Evolutionary conservation across 2,888 invertebrate genomes (phyloP).

Genomic region (Schizotus pectinicornis): DNA sequence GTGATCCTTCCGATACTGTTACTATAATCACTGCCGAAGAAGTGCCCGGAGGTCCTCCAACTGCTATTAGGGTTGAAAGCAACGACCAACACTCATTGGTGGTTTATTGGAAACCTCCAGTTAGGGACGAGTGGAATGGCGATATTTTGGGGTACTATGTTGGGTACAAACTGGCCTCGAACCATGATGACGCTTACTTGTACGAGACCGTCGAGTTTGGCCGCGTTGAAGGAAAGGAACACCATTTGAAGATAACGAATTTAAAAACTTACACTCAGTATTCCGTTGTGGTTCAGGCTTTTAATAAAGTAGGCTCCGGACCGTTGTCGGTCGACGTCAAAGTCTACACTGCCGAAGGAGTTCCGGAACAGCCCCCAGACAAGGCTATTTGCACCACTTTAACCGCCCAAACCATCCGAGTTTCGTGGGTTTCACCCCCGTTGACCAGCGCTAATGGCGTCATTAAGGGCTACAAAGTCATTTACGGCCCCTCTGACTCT

Average conservation of each 20-base stretch:
- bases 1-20: conserved; percentile 90
- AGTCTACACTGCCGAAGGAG: conserved; percentile 94
- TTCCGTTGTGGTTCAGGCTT: conserved; percentile 93
- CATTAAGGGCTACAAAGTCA: conserved; percentile 94
- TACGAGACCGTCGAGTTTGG: conserved; percentile 92
- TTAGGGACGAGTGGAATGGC: conserved; percentile 90
- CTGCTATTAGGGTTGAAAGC: conserved; percentile 83
- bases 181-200: conserved; percentile 84
- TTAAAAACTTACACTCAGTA: conserved; percentile 90
- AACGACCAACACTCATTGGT: conserved; percentile 85
- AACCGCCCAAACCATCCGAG: conserved; percentile 92
- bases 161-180: conserved; percentile 79
- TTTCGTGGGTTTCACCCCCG: conserved; percentile 94
- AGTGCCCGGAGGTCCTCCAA: conserved; percentile 75
- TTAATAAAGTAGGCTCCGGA: conserved; percentile 92
- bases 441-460: conserved; percentile 91
- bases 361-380: conserved; percentile 89
- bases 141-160: conserved; percentile 91
- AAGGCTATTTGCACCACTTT: conserved; percentile 91
- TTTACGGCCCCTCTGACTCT: conserved; percentile 88
- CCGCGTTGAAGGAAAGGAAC: conserved; percentile 90
- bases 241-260: conserved; percentile 68
- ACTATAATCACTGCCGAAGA: conserved; percentile 96
- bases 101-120: conserved; percentile 91
- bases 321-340: conserved; percentile 88